These are phyloP conservation scores for Nyctibius grandis DNA, from an alignment of 2,797 vertebrate species.

Conservation along the genomic window DNA sequence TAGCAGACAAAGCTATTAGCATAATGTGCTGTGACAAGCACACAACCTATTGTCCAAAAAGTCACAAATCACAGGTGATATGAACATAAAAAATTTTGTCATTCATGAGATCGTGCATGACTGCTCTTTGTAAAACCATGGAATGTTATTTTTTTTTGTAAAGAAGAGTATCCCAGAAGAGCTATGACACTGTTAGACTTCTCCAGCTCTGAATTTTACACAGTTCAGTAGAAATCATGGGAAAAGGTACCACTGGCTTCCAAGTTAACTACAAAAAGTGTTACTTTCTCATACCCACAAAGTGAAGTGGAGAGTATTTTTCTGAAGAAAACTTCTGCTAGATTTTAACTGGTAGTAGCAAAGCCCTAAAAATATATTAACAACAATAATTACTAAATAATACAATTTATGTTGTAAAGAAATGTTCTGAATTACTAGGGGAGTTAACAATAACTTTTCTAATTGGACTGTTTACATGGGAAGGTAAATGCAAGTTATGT, in stretches of 20 bases:
- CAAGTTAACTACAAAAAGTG: background rate
- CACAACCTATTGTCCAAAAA: background rate
- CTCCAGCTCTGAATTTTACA: background rate
- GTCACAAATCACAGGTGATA: background rate
- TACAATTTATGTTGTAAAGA: constrained; percentile 16
- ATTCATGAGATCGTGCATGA: background rate
- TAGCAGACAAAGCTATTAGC: background rate
- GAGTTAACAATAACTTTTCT: constrained; percentile 2
- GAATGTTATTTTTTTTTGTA: background rate
- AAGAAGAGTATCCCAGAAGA: background rate
- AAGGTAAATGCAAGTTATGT: background rate
- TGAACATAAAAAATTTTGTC: background rate
- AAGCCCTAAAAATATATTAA: background rate
- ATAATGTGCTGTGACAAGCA: background rate
- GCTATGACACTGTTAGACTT: background rate
- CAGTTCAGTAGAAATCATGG: background rate
- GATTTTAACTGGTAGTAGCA: background rate
- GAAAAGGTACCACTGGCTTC: background rate
- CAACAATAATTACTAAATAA: constrained; percentile 31
- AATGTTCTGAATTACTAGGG: constrained; percentile 24
- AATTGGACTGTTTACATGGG: background rate
- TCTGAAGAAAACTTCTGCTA: background rate
- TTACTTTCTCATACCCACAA: background rate
- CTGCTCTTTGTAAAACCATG: background rate
- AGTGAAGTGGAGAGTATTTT: background rate